phyloP scores from a whole-genome alignment of 2,113 vertebrate species.

The Notothenia coriiceps region DNA sequence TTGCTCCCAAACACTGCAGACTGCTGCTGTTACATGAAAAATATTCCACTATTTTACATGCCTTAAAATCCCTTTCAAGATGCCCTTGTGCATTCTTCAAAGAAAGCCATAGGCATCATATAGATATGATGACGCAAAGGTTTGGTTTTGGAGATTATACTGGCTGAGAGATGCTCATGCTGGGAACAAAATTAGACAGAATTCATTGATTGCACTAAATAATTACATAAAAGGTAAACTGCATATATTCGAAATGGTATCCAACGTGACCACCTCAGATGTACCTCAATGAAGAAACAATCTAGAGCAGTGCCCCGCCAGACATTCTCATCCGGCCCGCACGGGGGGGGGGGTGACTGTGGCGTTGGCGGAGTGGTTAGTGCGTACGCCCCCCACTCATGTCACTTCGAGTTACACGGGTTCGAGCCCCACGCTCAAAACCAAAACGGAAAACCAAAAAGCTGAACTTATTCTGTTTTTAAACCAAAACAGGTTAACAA shows the following conservation, averaged over 20 bases:
- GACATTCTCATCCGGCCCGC: too few relatives aligned
- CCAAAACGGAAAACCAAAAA: too few relatives aligned
- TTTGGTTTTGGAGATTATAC: neutral
- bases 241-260: neutral
- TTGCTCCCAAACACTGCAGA: slow-evolving; percentile 69
- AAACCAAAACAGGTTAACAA: too few relatives aligned
- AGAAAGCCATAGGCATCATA: neutral
- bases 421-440: too few relatives aligned
- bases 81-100: neutral
- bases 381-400: too few relatives aligned
- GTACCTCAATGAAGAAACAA: neutral
- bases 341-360: too few relatives aligned
- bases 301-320: neutral
- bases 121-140: neutral
- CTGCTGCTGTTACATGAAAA: slow-evolving; percentile 52
- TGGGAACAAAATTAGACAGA: neutral
- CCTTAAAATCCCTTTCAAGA: neutral
- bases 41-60: neutral
- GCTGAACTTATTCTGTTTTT: too few relatives aligned
- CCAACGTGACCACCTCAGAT: neutral
- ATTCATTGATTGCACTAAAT: neutral
- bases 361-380: too few relatives aligned
- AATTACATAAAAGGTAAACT: neutral
- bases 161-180: neutral
- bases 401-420: too few relatives aligned